Evolutionary conservation across 2,888 invertebrate genomes (phyloP).

Genomic region (Agrochola lota): DNA sequence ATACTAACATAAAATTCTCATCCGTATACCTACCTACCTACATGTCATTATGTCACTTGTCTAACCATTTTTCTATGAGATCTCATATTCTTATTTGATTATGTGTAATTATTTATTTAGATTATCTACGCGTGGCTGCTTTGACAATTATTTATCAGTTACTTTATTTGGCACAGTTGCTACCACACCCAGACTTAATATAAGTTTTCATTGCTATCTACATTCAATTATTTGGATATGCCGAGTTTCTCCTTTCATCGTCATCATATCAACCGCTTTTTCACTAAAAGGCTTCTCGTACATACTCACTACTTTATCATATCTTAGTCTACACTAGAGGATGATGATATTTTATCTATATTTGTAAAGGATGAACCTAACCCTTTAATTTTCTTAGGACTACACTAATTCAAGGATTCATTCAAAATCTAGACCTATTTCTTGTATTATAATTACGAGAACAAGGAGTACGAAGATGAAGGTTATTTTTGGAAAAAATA

Average conservation of each 20-base stretch:
- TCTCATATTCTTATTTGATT: slow-evolving; percentile 8
- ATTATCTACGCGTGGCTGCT: slow-evolving; percentile 7
- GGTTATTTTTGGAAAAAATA: background rate
- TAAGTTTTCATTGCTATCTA: background rate
- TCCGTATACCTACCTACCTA: background rate
- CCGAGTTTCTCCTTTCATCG: background rate
- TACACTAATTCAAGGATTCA: background rate
- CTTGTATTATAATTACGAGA: background rate
- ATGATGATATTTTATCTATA: background rate
- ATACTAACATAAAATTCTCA: background rate
- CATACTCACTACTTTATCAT: background rate
- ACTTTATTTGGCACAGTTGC: slow-evolving; percentile 11
- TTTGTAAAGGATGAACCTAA: background rate
- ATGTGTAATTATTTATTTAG: slow-evolving; percentile 8
- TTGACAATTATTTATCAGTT: slow-evolving; percentile 33
- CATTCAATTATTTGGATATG: background rate
- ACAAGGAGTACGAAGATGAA: background rate
- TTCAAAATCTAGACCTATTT: background rate
- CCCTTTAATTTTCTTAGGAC: background rate
- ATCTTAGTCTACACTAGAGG: background rate
- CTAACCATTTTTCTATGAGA: too few relatives aligned
- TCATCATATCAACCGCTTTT: background rate
- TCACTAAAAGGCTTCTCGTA: background rate
- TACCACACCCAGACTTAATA: slow-evolving; percentile 22
- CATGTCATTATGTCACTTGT: too few relatives aligned